These are phyloP conservation scores for Agrilus biguttatus DNA, from an alignment of 2,888 invertebrate species.

Conservation along the genomic window DNA sequence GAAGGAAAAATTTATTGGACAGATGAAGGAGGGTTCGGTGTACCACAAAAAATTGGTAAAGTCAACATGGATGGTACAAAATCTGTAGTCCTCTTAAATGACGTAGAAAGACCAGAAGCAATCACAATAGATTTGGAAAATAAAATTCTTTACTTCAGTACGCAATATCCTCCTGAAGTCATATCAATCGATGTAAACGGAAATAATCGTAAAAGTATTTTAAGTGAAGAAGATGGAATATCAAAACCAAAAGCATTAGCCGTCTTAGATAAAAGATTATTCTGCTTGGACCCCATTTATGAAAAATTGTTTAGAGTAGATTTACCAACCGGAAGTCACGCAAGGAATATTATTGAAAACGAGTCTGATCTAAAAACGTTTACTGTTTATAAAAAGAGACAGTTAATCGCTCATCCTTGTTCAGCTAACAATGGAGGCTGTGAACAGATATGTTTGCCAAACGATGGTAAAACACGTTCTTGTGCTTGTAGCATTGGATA, in stretches of 20 bases:
- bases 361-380: slow-evolving; percentile 78
- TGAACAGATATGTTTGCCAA: slow-evolving; percentile 86
- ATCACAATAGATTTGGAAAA: slow-evolving; percentile 72
- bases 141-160: slow-evolving; percentile 79
- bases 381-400: slow-evolving; percentile 75
- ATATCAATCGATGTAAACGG: slow-evolving; percentile 62
- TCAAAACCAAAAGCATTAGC: slow-evolving; percentile 68
- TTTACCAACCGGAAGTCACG: slow-evolving; percentile 63
- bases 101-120: slow-evolving; percentile 63
- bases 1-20: slow-evolving; percentile 94
- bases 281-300: slow-evolving; percentile 76
- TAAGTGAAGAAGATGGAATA: slow-evolving; percentile 57
- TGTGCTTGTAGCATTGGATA: slow-evolving; percentile 90
- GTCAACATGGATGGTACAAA: slow-evolving; percentile 90
- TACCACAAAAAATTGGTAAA: slow-evolving; percentile 76
- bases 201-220: slow-evolving; percentile 47
- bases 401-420: slow-evolving; percentile 73
- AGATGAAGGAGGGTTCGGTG: slow-evolving; percentile 84
- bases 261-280: slow-evolving; percentile 67
- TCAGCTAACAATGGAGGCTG: slow-evolving; percentile 80
- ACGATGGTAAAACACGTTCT: slow-evolving; percentile 54
- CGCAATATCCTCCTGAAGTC: slow-evolving; percentile 57
- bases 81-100: slow-evolving; percentile 55
- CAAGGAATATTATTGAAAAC: slow-evolving; percentile 63
- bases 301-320: slow-evolving; percentile 82